Percentiles rank a stretch among this genome's conserved stretches.
phyloP scores from a whole-genome alignment of 1,140 invertebrate species.

The Schmidtea mediterranea region DNA sequence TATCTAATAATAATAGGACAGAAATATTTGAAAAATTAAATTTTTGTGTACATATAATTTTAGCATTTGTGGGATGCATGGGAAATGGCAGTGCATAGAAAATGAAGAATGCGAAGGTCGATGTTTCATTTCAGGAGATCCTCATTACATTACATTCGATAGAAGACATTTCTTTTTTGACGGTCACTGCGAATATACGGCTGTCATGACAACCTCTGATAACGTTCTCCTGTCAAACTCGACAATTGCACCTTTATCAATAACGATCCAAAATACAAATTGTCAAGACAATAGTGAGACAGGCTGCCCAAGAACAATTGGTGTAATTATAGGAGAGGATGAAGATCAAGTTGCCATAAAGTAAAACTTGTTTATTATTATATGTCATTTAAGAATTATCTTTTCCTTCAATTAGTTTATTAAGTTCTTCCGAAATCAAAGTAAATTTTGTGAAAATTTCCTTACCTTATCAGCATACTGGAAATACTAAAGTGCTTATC shows the following conservation, averaged over 20 bases:
- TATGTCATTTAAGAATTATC: no score
- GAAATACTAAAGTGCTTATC: not conserved
- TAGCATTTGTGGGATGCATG: constrained; percentile 5
- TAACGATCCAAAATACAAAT: not conserved
- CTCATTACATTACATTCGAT: constrained; percentile 69
- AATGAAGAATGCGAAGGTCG: constrained; percentile 30
- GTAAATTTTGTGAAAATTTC: not conserved
- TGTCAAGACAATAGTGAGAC: not conserved
- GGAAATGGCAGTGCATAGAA: constrained; percentile 24
- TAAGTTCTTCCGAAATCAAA: not conserved
- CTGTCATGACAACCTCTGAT: constrained; percentile 9
- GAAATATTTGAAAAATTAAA: no score
- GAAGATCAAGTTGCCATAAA: constrained; percentile 29
- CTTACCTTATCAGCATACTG: not conserved
- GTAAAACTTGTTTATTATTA: constrained; percentile 28
- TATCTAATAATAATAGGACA: no score
- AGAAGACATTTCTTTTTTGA: constrained; percentile 69
- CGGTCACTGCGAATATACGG: constrained; percentile 15
- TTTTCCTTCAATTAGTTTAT: constrained; percentile 3
- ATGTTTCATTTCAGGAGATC: constrained; percentile 67
- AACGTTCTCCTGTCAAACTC: not conserved
- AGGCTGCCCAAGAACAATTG: constrained; percentile 36
- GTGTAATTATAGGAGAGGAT: constrained; percentile 54
- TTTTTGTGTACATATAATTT: no score
- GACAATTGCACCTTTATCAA: not conserved